Percentiles rank a stretch among this genome's conserved stretches.
Evolutionary conservation across 2,888 invertebrate species (phyloP).

Genomic region (Ormyrus thymus): DNA sequence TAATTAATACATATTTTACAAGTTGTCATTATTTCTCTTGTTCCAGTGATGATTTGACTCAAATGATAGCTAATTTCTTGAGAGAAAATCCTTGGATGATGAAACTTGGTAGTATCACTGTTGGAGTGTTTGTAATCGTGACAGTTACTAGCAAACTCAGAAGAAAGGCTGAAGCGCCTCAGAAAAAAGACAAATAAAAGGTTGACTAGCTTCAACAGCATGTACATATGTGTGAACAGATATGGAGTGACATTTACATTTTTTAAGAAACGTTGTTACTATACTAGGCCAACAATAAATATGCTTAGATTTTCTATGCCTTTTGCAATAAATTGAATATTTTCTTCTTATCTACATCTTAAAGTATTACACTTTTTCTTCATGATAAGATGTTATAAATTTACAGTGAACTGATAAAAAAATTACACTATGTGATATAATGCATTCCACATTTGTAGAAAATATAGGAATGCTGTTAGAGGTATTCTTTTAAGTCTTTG

Average conservation of each 20-base stretch:
- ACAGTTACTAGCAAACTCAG: slow-evolving; percentile 69
- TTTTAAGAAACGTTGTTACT: slow-evolving; percentile 35
- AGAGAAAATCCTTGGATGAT: slow-evolving; percentile 78
- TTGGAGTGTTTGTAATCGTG: slow-evolving; percentile 74
- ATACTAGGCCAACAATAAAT: slow-evolving; percentile 45
- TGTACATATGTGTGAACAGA: slow-evolving; percentile 58
- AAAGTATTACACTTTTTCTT: slow-evolving; percentile 24
- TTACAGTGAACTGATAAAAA: slow-evolving; percentile 33
- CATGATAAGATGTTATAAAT: slow-evolving; percentile 25
- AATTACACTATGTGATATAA: slow-evolving; percentile 33
- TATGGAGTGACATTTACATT: slow-evolving; percentile 49
- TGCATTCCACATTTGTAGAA: slow-evolving; percentile 38
- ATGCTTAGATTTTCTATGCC: slow-evolving; percentile 32
- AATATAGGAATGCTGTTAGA: slow-evolving; percentile 50
- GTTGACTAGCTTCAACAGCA: slow-evolving; percentile 14
- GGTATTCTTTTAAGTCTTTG: slow-evolving; percentile 37
- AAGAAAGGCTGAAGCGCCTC: slow-evolving; percentile 66
- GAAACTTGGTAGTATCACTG: slow-evolving; percentile 76
- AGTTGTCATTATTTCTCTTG: slow-evolving; percentile 53
- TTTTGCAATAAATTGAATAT: slow-evolving; percentile 42
- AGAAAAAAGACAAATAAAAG: slow-evolving; percentile 67
- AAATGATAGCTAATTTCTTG: slow-evolving; percentile 77
- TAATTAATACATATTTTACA: slow-evolving; percentile 42
- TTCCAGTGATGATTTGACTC: slow-evolving; percentile 79
- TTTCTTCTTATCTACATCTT: slow-evolving; percentile 35